phyloP scores from a whole-genome alignment of 2,888 invertebrate genomes.

The Laspeyria flexula region DNA sequence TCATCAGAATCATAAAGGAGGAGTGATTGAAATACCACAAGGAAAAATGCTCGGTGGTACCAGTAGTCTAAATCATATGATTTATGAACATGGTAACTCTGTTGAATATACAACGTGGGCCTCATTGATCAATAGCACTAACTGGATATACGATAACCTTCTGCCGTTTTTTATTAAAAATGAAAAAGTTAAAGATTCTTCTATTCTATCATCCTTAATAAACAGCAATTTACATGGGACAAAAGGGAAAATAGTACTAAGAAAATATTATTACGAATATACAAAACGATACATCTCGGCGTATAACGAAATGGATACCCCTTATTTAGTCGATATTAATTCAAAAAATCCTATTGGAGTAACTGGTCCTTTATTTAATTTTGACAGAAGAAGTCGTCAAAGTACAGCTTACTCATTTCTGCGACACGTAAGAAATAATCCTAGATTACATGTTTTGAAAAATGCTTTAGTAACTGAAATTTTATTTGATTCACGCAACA shows the following conservation, averaged over 20 bases:
- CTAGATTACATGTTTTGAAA: constrained; percentile 65
- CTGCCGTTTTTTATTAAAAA: constrained; percentile 47
- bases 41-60: constrained; percentile 60
- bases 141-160: constrained; percentile 47
- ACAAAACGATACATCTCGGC: constrained; percentile 54
- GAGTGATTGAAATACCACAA: constrained; percentile 36
- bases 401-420: constrained; percentile 81
- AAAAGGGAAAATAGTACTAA: constrained; percentile 67
- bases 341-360: constrained; percentile 60
- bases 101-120: constrained; percentile 50
- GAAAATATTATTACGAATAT: constrained; percentile 37
- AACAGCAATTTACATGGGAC: constrained; percentile 55
- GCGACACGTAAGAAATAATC: constrained; percentile 43
- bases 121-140: constrained; percentile 26
- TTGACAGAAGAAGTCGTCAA: constrained; percentile 70
- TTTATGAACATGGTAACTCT: constrained; percentile 48
- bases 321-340: constrained; percentile 36
- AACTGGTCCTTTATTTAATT: constrained; percentile 69
- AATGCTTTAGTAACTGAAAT: constrained; percentile 77
- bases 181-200: constrained; percentile 37
- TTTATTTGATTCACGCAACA: constrained; percentile 73
- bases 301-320: constrained; percentile 71
- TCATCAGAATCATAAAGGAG: constrained; percentile 17
- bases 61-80: constrained; percentile 47
- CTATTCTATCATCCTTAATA: constrained; percentile 29